Evolutionary conservation across 53 echinoderm and acorn worm genomes (phyloP).

Genomic region (Luidia sarsii): DNA sequence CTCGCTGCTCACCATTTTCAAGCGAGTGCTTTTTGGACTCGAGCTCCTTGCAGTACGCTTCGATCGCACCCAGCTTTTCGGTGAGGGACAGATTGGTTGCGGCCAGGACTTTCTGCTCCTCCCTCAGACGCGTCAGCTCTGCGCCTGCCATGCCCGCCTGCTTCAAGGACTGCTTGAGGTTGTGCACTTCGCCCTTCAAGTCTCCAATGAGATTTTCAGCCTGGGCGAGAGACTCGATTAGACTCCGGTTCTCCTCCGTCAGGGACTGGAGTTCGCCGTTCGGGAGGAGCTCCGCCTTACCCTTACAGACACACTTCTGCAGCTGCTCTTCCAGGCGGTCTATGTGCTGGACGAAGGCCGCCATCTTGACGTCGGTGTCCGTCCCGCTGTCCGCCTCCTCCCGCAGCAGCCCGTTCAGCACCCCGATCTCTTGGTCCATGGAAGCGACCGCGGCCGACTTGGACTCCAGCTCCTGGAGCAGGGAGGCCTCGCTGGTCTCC

Average conservation of each 20-base stretch:
- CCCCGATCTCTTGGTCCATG: slow-evolving; percentile 39
- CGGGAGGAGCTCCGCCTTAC: background rate
- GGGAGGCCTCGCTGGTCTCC: slow-evolving; percentile 14
- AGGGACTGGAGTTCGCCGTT: slow-evolving; percentile 2
- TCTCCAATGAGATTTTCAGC: slow-evolving; percentile 5
- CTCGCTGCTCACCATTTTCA: background rate
- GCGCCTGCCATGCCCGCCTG: background rate
- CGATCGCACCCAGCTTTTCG: slow-evolving; percentile 1
- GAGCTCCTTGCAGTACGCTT: slow-evolving; percentile 10
- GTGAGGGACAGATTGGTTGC: slow-evolving; percentile 3
- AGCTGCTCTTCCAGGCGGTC: slow-evolving; percentile 30
- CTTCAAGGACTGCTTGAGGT: background rate
- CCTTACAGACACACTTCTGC: background rate
- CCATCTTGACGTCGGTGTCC: slow-evolving; percentile 2
- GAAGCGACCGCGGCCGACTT: slow-evolving; percentile 2
- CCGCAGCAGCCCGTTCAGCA: slow-evolving; percentile 24
- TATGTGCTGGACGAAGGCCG: slow-evolving; percentile 32
- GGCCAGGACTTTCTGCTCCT: slow-evolving; percentile 6
- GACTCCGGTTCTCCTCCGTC: slow-evolving; percentile 24
- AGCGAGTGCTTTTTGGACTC: slow-evolving; percentile 9
- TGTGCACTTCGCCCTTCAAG: background rate
- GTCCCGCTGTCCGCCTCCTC: slow-evolving; percentile 5
- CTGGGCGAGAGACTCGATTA: background rate
- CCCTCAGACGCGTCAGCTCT: background rate
- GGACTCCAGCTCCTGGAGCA: slow-evolving; percentile 1